Percentiles rank a stretch among this genome's conserved stretches.
phyloP scores from a whole-genome alignment of 1,140 invertebrate genomes.

The Trichonephila clavata region DNA sequence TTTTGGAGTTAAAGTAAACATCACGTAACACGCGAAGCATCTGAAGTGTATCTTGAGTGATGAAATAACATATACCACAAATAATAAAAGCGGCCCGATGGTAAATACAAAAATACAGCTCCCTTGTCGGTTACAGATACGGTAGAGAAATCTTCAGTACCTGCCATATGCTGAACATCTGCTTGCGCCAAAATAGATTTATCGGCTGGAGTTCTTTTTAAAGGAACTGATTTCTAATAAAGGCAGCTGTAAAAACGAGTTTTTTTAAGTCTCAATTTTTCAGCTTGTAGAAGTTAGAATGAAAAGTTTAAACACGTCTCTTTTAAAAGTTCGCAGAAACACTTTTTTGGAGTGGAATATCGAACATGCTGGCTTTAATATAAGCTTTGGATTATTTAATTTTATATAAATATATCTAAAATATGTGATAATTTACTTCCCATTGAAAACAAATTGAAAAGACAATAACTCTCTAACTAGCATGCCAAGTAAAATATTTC shows the following conservation, averaged over 20 bases:
- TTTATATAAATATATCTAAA: too few relatives aligned
- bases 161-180: conserved; percentile 49
- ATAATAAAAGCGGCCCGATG: conserved; percentile 23
- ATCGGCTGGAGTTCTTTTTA: background rate
- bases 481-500: too few relatives aligned
- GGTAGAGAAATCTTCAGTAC: background rate
- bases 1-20: conserved; percentile 53
- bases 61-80: conserved; percentile 40
- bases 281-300: background rate
- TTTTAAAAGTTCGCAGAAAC: background rate
- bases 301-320: background rate
- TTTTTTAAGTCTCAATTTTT: background rate
- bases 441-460: too few relatives aligned
- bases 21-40: background rate
- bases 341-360: background rate
- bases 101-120: conserved; percentile 46
- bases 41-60: conserved; percentile 4
- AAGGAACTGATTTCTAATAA: background rate
- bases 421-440: too few relatives aligned
- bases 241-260: background rate
- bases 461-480: too few relatives aligned
- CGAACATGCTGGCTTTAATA: too few relatives aligned
- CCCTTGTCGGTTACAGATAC: conserved; percentile 4
- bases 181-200: background rate
- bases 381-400: too few relatives aligned